These are phyloP conservation scores for Orchestia grillus DNA, from an alignment of 1,140 invertebrate genomes.

Conservation along the genomic window DNA sequence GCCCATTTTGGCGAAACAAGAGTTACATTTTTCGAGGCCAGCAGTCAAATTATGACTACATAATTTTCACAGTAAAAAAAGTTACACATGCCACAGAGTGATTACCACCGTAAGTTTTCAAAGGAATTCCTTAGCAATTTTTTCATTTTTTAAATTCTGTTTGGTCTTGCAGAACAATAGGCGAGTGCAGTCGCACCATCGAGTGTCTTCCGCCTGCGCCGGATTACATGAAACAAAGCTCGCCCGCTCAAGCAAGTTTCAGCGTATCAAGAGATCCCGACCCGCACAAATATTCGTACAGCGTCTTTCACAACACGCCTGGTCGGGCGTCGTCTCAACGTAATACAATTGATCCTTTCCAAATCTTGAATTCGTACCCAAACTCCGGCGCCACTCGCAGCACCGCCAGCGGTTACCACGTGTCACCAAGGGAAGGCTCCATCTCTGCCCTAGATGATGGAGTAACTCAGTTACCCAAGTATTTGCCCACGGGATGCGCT, in stretches of 20 bases:
- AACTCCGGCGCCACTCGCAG: not conserved
- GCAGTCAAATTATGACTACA: not conserved
- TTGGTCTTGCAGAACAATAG: not conserved
- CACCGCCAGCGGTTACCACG: slow-evolving; percentile 9
- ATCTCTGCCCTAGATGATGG: not conserved
- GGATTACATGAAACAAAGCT: not conserved
- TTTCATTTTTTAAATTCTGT: not conserved
- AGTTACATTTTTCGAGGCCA: not conserved
- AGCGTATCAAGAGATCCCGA: not conserved
- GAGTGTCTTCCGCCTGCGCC: not conserved
- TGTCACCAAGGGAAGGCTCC: not conserved
- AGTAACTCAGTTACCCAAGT: not conserved
- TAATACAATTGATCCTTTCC: not conserved
- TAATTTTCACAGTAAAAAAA: too few species aligned
- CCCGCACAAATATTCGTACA: not conserved
- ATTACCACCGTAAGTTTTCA: too few species aligned
- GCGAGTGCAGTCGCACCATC: not conserved
- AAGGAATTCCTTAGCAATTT: not conserved
- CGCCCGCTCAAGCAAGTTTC: not conserved
- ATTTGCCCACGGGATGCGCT: slow-evolving; percentile 39
- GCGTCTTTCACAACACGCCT: not conserved
- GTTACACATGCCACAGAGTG: too few species aligned
- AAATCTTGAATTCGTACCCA: not conserved
- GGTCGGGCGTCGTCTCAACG: not conserved
- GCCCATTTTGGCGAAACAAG: not conserved